phyloP scores from a whole-genome alignment of 2,113 vertebrate species.

The Eclectus roratus region DNA sequence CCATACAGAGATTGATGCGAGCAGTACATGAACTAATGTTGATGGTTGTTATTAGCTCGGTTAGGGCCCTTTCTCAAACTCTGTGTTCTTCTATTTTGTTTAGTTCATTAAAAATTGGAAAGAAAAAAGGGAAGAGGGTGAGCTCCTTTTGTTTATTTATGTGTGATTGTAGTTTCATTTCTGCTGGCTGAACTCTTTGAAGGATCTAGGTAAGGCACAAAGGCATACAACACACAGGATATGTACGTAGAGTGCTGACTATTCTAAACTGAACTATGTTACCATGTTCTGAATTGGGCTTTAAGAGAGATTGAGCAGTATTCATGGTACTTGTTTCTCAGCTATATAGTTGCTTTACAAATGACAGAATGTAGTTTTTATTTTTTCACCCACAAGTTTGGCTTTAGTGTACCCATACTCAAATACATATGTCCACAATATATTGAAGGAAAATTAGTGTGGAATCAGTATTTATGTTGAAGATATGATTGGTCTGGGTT shows the following conservation, averaged over 20 bases:
- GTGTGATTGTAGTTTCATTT: not conserved
- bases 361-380: not conserved
- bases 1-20: fast-evolving
- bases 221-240: not conserved
- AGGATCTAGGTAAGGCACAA: not conserved
- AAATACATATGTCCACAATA: not conserved
- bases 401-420: not conserved
- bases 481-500: not conserved
- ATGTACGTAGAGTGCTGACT: not conserved
- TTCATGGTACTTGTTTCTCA: not conserved
- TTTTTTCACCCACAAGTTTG: not conserved
- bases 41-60: not conserved
- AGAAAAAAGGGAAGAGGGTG: not conserved
- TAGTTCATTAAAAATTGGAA: not conserved
- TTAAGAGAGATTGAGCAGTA: not conserved
- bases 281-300: not conserved
- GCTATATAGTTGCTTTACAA: not conserved
- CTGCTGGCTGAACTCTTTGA: not conserved
- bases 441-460: not conserved
- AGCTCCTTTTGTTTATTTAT: not conserved
- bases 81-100: not conserved
- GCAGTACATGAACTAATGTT: not conserved
- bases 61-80: not conserved
- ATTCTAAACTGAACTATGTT: not conserved
- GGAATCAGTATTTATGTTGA: not conserved